Conservation (phyloP, 2,797 vertebrate species). For the Lutjanus argentimaculatus region DNA sequence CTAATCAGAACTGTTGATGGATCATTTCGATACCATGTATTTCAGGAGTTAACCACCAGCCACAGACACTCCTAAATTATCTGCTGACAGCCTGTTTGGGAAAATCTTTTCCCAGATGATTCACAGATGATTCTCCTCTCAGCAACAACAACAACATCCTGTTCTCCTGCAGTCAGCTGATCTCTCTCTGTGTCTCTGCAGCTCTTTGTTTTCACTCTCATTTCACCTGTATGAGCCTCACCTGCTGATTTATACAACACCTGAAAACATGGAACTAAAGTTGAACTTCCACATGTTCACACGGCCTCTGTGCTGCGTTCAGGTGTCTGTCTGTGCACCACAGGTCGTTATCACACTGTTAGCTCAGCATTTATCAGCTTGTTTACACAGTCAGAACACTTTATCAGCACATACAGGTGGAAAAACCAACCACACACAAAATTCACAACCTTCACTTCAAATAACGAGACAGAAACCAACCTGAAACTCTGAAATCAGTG, state of each 20-base stretch:
- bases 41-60: not conserved
- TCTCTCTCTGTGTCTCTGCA: too few relatives aligned
- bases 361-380: constrained; percentile 4
- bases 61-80: not conserved
- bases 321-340: not conserved
- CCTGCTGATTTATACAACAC: not conserved
- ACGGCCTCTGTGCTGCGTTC: not conserved
- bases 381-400: constrained; percentile 13
- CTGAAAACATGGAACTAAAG: not conserved
- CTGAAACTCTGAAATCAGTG: not conserved
- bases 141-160: not conserved
- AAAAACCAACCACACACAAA: not conserved
- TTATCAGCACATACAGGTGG: constrained; percentile 1
- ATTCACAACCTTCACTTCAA: not conserved
- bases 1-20: not conserved
- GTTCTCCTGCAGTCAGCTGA: not conserved
- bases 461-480: not conserved
- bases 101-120: too few relatives aligned
- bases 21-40: not conserved
- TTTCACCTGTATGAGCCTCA: not conserved
- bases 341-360: constrained; percentile 7
- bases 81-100: too few relatives aligned
- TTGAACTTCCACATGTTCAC: not conserved
- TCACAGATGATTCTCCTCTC: too few relatives aligned
- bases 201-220: too few relatives aligned